These are phyloP conservation scores for Tapirus terrestris DNA, from an alignment of 2,113 vertebrate genomes.

Conservation along the genomic window DNA sequence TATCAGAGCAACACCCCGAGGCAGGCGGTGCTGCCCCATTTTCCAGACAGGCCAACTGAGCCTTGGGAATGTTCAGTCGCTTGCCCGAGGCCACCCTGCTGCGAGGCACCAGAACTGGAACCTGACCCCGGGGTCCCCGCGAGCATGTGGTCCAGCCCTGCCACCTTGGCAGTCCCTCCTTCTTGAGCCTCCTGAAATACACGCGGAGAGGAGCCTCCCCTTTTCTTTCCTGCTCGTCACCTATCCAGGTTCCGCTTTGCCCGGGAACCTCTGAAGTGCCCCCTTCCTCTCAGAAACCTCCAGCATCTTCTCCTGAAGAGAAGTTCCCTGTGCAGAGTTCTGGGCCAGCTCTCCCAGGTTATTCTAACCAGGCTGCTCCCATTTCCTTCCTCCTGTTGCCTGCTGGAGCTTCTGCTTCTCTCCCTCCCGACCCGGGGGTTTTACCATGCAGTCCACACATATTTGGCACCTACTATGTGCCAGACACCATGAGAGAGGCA, in stretches of 20 bases:
- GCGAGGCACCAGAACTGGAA: too few relatives aligned
- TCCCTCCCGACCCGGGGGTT: not conserved
- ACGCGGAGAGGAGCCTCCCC: not conserved
- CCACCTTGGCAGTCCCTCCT: not conserved
- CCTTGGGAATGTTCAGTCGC: not conserved
- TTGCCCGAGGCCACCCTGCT: not conserved
- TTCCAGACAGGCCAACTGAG: not conserved
- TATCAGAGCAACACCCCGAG: not conserved
- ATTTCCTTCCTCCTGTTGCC: not conserved
- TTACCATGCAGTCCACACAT: not conserved
- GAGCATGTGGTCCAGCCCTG: not conserved
- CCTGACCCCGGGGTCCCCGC: not conserved
- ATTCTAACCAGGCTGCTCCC: not conserved
- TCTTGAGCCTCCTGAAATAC: not conserved
- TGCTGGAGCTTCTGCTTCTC: not conserved
- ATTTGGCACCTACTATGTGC: not conserved
- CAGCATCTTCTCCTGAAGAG: not conserved
- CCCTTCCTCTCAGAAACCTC: not conserved
- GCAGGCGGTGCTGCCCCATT: not conserved
- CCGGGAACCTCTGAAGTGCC: not conserved
- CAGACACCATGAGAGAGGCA: not conserved
- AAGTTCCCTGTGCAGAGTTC: too few relatives aligned
- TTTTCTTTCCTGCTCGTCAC: not conserved
- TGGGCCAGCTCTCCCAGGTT: fast-evolving
- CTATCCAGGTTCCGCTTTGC: not conserved